A percentile compares a stretch with the other conserved stretches of the same genome.
Evolutionary conservation across 2,797 vertebrate species (phyloP).

Genomic region (Rousettus madagascariensis): DNA sequence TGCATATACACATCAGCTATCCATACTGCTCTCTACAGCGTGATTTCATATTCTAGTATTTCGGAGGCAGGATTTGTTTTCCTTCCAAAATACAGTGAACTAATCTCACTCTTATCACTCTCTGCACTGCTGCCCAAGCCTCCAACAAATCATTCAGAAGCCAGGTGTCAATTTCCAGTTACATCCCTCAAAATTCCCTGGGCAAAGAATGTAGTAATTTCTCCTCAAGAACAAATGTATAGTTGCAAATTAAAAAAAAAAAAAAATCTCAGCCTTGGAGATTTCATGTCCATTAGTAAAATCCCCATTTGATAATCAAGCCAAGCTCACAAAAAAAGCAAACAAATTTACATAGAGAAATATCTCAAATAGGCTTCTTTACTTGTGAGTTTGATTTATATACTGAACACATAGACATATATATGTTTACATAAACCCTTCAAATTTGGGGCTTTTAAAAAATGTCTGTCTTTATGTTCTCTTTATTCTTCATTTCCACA

Average conservation of each 20-base stretch:
- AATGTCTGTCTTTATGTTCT: not conserved
- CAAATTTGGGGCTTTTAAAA: not conserved
- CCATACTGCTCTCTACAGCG: not conserved
- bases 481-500: not conserved
- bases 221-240: not conserved
- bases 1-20: not conserved
- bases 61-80: not conserved
- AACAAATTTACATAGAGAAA: not conserved
- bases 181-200: not conserved
- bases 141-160: not conserved
- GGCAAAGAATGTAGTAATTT: not conserved
- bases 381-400: not conserved
- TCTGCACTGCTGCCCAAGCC: not conserved
- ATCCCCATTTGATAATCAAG: not conserved
- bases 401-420: not conserved
- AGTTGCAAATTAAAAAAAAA: not conserved
- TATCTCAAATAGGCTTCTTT: not conserved
- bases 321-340: not conserved
- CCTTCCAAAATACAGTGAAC: not conserved
- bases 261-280: not conserved
- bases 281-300: not conserved
- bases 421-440: not conserved
- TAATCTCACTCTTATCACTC: not conserved
- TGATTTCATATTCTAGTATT: not conserved
- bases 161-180: not conserved